phyloP scores from a whole-genome alignment of 64 coral and sea anemone species.

The Stylophora pistillata region DNA sequence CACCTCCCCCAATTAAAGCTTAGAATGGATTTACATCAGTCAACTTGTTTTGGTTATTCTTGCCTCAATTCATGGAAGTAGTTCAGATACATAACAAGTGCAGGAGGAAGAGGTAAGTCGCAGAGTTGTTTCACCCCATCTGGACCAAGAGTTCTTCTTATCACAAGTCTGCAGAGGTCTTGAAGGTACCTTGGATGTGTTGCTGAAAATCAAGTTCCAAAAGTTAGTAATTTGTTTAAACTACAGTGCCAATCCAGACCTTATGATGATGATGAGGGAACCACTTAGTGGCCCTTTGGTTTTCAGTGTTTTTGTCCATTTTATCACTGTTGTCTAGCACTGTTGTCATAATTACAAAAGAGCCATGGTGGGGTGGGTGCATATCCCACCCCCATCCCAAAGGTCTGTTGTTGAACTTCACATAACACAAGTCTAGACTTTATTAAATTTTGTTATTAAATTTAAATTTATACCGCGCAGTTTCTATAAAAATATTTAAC shows the following conservation, averaged over 20 bases:
- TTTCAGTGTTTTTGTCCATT: too few species aligned
- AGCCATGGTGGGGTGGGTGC: too few species aligned
- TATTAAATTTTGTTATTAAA: too few species aligned
- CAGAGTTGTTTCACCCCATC: constrained; percentile 42
- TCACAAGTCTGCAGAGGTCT: constrained; percentile 86
- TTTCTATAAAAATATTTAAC: too few species aligned
- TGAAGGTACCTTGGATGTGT: constrained; percentile 82
- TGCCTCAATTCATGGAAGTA: constrained; percentile 79
- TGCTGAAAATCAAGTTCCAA: constrained; percentile 37
- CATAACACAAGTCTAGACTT: too few species aligned
- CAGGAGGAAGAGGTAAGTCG: constrained; percentile 77
- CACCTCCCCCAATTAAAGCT: too few species aligned
- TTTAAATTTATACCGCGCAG: too few species aligned
- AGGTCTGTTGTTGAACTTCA: too few species aligned
- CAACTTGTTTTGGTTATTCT: constrained; percentile 1
- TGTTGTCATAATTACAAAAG: too few species aligned
- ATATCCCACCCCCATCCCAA: too few species aligned
- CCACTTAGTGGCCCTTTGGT: background rate
- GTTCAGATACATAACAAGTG: constrained; percentile 77
- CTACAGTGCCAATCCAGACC: background rate
- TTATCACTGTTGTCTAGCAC: too few species aligned
- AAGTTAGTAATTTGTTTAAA: background rate
- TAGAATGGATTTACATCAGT: too few species aligned
- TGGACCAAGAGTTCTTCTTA: constrained; percentile 68
- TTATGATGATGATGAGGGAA: background rate